phyloP scores from a whole-genome alignment of 2,888 invertebrate genomes.

The Polydesmus complanatus region DNA sequence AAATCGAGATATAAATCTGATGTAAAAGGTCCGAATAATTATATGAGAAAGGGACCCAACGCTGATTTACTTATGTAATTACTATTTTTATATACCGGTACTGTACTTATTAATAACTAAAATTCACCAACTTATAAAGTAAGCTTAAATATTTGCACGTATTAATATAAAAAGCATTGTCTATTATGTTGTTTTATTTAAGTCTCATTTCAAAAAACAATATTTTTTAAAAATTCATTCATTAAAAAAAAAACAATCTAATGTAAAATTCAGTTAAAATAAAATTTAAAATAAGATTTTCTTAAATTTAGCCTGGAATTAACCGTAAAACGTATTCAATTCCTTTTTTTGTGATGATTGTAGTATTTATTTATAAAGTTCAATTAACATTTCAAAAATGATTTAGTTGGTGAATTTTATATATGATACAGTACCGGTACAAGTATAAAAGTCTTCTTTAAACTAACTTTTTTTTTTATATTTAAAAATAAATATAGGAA shows the following conservation, averaged over 20 bases:
- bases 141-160: not conserved
- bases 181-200: not conserved
- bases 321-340: too few relatives aligned
- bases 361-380: too few relatives aligned
- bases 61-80: not conserved
- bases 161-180: not conserved
- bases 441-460: not conserved
- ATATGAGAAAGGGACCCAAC: slow-evolving; percentile 7
- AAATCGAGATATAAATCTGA: slow-evolving; percentile 6
- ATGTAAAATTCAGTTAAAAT: too few relatives aligned
- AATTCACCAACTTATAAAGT: too few relatives aligned
- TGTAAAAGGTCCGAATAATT: slow-evolving; percentile 1
- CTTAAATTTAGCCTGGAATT: too few relatives aligned
- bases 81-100: not conserved
- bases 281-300: too few relatives aligned
- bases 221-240: too few relatives aligned
- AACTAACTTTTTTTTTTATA: not conserved
- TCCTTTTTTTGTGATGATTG: too few relatives aligned
- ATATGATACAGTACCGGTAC: not conserved
- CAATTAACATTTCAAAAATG: too few relatives aligned
- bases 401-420: not conserved
- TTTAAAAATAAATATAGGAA: too few relatives aligned
- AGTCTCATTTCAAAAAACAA: not conserved
- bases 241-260: too few relatives aligned
- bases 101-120: not conserved